Evolutionary conservation across 2,797 vertebrate species (phyloP), one percentile per base, ranked within the genome.

Genomic region (Gambelia wislizenii): DNA sequence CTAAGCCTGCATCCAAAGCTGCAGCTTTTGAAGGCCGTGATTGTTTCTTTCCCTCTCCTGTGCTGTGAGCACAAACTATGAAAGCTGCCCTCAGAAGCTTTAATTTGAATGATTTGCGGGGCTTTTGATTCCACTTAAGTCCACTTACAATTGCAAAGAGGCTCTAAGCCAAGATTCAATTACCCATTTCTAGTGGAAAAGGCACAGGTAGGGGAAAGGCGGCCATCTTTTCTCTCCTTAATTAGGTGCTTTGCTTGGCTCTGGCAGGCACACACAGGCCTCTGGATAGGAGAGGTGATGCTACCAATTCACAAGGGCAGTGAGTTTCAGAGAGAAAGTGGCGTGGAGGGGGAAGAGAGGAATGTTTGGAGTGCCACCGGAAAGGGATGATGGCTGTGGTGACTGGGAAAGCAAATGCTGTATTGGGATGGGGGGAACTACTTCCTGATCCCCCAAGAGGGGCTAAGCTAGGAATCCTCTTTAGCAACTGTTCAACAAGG

Each of bases 81-180:
- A 87, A 1, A 1, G 84, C 87, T 88, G 89, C 89, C 92, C 89
- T 94, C 92, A 30, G 33, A 69, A 91, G 89, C 85, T 93, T 93
- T 95, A 90, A 95, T 95, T 92, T 92, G 92, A 91, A 91, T 94
- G 94, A 93, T 95, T 95, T 93, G 94, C 85, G 33, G 84, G 44
- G n/a, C 59, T 91, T 95, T 76, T 93, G 85, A 91, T 92, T 94
- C 91, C 70, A 90, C 85, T 94, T 92, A 89, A 87, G 85, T 85
- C 85, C 89, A 87, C 92, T 92, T 88, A 89, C 87, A 86, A 85
- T 89, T 90, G 90, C 86, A 72, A 84, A 89, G 92, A 93, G 84
- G 83, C 92, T 94, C 89, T 33, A 54, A 93, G 94, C 85, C 87
- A 84, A 49, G 1, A 93, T 93, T 94, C 93, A 92, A 91, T 90